Evolutionary conservation across 2,797 vertebrate species (phyloP), one percentile per base, ranked within the genome.

Genomic region (Enteromius thamalakanensis): DNA sequence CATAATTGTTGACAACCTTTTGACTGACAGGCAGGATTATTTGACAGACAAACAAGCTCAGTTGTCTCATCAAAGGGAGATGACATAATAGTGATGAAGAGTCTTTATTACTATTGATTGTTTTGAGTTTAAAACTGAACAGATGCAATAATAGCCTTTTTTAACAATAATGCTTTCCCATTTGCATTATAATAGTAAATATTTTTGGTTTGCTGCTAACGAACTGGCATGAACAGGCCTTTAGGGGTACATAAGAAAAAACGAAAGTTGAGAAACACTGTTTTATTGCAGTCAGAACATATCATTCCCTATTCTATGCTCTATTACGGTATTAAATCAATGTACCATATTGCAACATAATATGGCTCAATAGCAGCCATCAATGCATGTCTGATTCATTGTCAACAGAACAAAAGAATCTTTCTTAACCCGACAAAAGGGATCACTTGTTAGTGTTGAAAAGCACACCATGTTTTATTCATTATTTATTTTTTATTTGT

Each of bases 381-480:
- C 67, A 58, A 29, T 58, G 23, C n/a, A 60, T 6, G 51, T 55
- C 23, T 80, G 34, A 26, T 81, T 49, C 42, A 81, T 64, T 81
- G 42, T 49, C 37, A 64, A 23, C 79, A 64, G 69, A 81, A 37
- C 29, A 81, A 81, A 81, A 80, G 1, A 64, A 8, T 75, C 3
- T 29, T 75, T 75, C 32, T 65, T 37, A 51, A 74, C 40, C 6
- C 49, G 21, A 74, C 26, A 53, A 75, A 75, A 26, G 10, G 19
- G 23, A 6, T 51, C 53, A 23, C 45, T 42, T 67, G n/a, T 51
- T 67, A 51, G 60, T 21, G 12, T 55, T 65, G 60, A 82, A 75
- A 82, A 74, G 55, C 60, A 55, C 53, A 34, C 68, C 77, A 53
- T 68, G 42, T 77, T 77, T 62, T 64, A 53, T 55, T 42, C 29